Conservation (phyloP, 2,888 invertebrate species). For the Malachius bipustulatus region DNA sequence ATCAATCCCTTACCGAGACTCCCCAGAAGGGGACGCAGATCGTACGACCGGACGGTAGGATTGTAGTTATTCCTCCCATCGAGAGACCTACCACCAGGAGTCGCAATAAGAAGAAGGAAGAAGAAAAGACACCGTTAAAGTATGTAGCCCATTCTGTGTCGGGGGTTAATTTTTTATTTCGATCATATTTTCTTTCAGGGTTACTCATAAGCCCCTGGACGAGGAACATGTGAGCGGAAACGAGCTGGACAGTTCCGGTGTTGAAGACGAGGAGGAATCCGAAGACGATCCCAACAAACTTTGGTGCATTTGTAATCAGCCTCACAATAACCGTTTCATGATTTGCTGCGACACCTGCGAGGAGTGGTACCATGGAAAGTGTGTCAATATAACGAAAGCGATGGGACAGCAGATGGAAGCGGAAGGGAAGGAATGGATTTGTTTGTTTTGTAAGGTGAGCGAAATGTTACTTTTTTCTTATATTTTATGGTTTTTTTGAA, state of each 20-base stretch:
- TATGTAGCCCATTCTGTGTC: too few species aligned
- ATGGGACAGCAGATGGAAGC: slow-evolving; percentile 89
- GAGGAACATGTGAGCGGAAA: slow-evolving; percentile 36
- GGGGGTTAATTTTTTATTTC: slow-evolving; percentile 14
- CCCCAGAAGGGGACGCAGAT: slow-evolving; percentile 47
- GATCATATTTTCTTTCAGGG: slow-evolving; percentile 16
- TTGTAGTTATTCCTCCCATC: slow-evolving; percentile 69
- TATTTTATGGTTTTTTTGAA: too few species aligned
- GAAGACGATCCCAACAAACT: slow-evolving; percentile 88
- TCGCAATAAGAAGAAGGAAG: slow-evolving; percentile 41
- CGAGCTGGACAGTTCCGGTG: slow-evolving; percentile 38
- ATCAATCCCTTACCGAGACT: slow-evolving; percentile 14
- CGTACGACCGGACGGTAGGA: slow-evolving; percentile 59
- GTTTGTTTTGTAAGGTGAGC: slow-evolving; percentile 68
- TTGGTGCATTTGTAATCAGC: slow-evolving; percentile 93
- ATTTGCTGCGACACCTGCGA: slow-evolving; percentile 93
- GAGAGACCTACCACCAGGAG: slow-evolving; percentile 72
- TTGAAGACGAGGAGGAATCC: slow-evolving; percentile 53
- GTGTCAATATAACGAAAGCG: slow-evolving; percentile 83
- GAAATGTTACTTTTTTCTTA: too few species aligned
- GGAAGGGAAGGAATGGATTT: slow-evolving; percentile 78
- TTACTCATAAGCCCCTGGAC: slow-evolving; percentile 30
- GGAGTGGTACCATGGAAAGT: slow-evolving; percentile 97
- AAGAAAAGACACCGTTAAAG: slow-evolving; percentile 22
- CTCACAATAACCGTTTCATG: slow-evolving; percentile 94